These are phyloP conservation scores for Drosophila seguyi DNA, from an alignment of 1,140 invertebrate genomes.

Conservation along the genomic window DNA sequence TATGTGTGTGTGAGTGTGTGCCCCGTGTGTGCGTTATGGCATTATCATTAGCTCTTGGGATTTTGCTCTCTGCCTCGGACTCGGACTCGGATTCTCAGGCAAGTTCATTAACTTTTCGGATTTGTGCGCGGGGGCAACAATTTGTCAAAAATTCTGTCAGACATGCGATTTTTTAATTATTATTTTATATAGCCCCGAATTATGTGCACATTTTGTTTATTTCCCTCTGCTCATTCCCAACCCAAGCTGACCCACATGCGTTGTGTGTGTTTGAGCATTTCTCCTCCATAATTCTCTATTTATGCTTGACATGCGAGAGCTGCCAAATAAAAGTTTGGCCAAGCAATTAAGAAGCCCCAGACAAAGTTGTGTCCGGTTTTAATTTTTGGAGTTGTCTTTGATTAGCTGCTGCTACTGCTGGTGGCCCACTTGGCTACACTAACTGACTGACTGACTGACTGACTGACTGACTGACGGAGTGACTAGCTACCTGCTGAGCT, in stretches of 20 bases:
- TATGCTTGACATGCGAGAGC: constrained; percentile 52
- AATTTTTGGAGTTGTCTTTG: constrained; percentile 63
- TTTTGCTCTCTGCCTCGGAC: constrained; percentile 26
- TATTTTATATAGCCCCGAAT: constrained; percentile 38
- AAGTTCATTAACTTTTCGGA: constrained; percentile 80
- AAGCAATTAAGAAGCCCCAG: constrained; percentile 52
- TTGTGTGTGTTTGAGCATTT: constrained; percentile 4
- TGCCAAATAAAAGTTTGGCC: constrained; percentile 41
- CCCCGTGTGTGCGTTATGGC: constrained; percentile 46
- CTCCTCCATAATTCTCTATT: constrained; percentile 49
- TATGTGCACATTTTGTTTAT: constrained; percentile 41
- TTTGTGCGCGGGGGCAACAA: constrained; percentile 67
- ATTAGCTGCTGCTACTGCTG: constrained; percentile 52
- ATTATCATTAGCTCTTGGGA: constrained; percentile 72
- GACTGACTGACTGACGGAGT: constrained; percentile 23
- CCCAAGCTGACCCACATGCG: constrained; percentile 45
- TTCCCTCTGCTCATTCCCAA: constrained; percentile 2
- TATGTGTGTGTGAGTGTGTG: constrained; percentile 11
- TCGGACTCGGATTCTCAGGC: constrained; percentile 23
- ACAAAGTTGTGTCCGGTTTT: constrained; percentile 53
- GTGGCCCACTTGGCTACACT: constrained; percentile 48
- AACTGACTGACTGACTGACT: constrained; percentile 16
- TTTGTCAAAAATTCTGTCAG: constrained; percentile 77
- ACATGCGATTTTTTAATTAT: constrained; percentile 82
- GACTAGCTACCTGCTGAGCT: constrained; percentile 72